These are phyloP conservation scores for Atherix ibis DNA, from an alignment of 2,888 invertebrate genomes.

Conservation along the genomic window DNA sequence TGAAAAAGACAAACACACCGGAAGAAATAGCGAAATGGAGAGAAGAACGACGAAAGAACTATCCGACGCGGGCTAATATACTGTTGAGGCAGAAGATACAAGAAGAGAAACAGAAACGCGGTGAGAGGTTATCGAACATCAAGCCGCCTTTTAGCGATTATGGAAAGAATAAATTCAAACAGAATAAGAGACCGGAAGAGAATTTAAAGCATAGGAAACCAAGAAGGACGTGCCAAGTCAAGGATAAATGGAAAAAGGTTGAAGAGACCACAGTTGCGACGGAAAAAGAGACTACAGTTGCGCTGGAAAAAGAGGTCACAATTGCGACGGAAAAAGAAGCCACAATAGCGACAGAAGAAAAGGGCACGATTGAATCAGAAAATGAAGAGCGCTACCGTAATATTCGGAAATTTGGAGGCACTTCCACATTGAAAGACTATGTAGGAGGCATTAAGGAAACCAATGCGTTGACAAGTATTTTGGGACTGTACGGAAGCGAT, in stretches of 20 bases:
- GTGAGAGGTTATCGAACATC: slow-evolving; percentile 58
- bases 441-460: background rate
- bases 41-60: slow-evolving; percentile 62
- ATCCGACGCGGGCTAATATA: slow-evolving; percentile 55
- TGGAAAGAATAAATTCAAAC: background rate
- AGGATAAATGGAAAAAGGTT: no score
- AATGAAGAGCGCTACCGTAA: slow-evolving; percentile 5
- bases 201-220: slow-evolving; percentile 6
- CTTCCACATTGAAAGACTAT: slow-evolving; percentile 8
- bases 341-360: background rate
- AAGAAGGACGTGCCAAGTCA: no score
- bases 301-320: background rate
- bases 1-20: slow-evolving; percentile 55
- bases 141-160: slow-evolving; percentile 12
- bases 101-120: slow-evolving; percentile 52
- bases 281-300: background rate
- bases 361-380: background rate
- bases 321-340: background rate
- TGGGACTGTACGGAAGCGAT: slow-evolving; percentile 24
- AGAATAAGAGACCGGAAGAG: background rate
- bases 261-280: no score
- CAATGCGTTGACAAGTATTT: slow-evolving; percentile 18
- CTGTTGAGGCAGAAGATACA: slow-evolving; percentile 44
- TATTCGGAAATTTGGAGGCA: slow-evolving; percentile 11
- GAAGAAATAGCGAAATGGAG: slow-evolving; percentile 78